Evolutionary conservation across 2,113 vertebrate species (phyloP).

Genomic region (Ciconia stormi): DNA sequence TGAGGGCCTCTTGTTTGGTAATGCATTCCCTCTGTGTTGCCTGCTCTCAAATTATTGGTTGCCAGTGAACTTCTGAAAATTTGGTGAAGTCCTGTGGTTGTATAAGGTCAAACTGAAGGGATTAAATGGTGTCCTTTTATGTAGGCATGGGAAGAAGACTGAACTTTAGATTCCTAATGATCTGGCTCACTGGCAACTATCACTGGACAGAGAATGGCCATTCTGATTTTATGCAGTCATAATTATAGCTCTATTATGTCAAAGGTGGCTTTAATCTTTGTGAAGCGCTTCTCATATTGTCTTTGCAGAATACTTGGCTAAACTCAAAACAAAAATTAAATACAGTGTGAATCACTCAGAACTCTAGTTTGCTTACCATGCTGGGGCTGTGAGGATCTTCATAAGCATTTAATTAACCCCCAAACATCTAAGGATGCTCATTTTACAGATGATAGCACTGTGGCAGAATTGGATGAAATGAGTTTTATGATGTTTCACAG

Average conservation of each 20-base stretch:
- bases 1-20: not conserved
- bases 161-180: not conserved
- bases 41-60: not conserved
- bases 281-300: not conserved
- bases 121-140: not conserved
- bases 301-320: not conserved
- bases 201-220: not conserved
- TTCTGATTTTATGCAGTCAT: not conserved
- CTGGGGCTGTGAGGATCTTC: not conserved
- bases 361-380: not conserved
- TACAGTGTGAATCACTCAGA: not conserved
- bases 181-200: not conserved
- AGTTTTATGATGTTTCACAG: not conserved
- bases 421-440: not conserved
- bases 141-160: not conserved
- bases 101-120: not conserved
- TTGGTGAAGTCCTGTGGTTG: not conserved
- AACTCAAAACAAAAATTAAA: not conserved
- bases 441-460: not conserved
- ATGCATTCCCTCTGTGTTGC: not conserved
- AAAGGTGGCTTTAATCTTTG: not conserved
- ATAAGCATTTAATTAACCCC: not conserved
- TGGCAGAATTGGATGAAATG: not conserved
- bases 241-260: not conserved
- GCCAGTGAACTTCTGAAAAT: not conserved